Conservation (phyloP, 2,888 invertebrate species). For the Charanyca ferruginea region DNA sequence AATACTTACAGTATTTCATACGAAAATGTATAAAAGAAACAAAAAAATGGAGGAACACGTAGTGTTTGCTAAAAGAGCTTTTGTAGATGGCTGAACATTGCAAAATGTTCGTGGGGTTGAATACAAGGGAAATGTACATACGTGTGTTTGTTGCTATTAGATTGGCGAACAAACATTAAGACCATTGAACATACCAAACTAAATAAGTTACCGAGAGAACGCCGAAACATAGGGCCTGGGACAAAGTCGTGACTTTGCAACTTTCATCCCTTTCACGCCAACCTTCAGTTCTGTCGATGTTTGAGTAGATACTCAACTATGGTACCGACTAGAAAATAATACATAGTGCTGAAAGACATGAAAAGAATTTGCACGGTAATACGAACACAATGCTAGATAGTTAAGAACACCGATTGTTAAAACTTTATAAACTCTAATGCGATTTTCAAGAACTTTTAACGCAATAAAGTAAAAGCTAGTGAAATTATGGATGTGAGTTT, state of each 20-base stretch:
- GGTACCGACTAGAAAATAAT: not conserved
- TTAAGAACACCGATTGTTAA: conserved; percentile 10
- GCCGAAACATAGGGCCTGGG: not conserved
- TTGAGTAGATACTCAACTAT: not conserved
- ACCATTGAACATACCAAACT: conserved; percentile 16
- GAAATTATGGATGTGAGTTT: conserved; percentile 12
- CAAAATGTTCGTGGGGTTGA: not conserved
- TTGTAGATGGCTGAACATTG: conserved; percentile 4
- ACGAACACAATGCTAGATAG: not conserved
- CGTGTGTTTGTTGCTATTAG: not conserved
- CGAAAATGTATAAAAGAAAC: conserved; percentile 27
- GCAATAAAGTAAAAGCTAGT: not conserved
- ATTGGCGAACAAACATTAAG: conserved; percentile 34
- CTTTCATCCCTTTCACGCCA: conserved; percentile 21
- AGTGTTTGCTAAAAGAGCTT: conserved; percentile 32
- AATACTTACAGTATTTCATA: conserved; percentile 56
- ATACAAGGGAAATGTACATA: not conserved
- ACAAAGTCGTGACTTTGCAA: conserved; percentile 36
- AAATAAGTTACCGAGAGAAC: conserved; percentile 17
- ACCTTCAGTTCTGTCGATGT: conserved; percentile 8
- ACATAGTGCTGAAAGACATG: not conserved
- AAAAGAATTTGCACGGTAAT: not conserved
- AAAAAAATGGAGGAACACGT: conserved; percentile 11
- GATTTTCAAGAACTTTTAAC: not conserved
- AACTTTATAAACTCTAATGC: not conserved